Evolutionary conservation across 2,888 invertebrate genomes (phyloP).

Genomic region (Andrena hattorfiana): DNA sequence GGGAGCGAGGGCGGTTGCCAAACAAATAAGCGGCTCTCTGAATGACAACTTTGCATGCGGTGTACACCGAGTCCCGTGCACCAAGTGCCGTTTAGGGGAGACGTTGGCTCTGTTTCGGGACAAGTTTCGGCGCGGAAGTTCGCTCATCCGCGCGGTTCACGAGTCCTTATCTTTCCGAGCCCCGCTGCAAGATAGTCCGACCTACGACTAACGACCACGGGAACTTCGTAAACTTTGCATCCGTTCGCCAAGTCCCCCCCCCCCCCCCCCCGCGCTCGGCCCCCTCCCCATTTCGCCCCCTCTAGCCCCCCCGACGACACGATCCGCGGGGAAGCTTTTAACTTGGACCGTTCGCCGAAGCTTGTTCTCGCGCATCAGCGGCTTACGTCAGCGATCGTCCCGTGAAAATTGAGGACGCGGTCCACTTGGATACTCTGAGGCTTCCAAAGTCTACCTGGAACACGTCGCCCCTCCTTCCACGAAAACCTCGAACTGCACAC

Average conservation of each 20-base stretch:
- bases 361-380: slow-evolving; percentile 29
- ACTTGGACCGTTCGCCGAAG: slow-evolving; percentile 34
- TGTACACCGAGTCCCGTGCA: slow-evolving; percentile 7
- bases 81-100: slow-evolving; percentile 54
- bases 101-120: slow-evolving; percentile 55
- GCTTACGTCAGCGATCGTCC: slow-evolving; percentile 27
- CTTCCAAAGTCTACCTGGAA: neutral
- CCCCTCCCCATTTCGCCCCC: neutral
- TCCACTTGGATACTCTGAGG: no score
- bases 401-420: slow-evolving; percentile 21
- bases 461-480: no score
- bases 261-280: neutral
- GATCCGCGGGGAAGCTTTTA: slow-evolving; percentile 38
- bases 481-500: no score
- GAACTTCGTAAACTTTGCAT: slow-evolving; percentile 68
- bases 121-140: slow-evolving; percentile 63
- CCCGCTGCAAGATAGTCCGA: slow-evolving; percentile 56
- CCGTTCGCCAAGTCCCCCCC: slow-evolving; percentile 58
- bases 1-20: slow-evolving; percentile 31
- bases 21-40: slow-evolving; percentile 54
- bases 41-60: slow-evolving; percentile 55
- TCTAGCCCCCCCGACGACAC: neutral
- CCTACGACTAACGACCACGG: slow-evolving; percentile 65
- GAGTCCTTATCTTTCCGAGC: slow-evolving; percentile 64
- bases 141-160: slow-evolving; percentile 62